A percentile compares a stretch with the other conserved stretches of the same genome.
phyloP scores from a whole-genome alignment of 2,888 invertebrate species.

The Epistrophella euchroma region DNA sequence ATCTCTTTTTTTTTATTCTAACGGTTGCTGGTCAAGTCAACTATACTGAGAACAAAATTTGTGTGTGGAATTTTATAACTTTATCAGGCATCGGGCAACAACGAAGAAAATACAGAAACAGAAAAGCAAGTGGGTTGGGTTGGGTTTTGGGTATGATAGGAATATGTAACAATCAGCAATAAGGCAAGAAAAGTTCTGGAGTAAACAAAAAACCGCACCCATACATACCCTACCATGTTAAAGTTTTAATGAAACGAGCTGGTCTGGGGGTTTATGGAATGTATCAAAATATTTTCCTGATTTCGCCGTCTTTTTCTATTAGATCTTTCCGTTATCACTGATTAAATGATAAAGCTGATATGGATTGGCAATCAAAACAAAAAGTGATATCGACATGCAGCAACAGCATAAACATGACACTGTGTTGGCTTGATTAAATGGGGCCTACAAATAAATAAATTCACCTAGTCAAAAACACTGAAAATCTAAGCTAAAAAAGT shows the following conservation, averaged over 20 bases:
- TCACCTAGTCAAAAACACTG: too few species aligned
- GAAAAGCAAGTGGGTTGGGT: background rate
- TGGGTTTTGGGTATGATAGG: background rate
- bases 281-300: background rate
- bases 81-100: conserved; percentile 17
- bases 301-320: background rate
- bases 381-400: too few species aligned
- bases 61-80: conserved; percentile 32
- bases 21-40: conserved; percentile 7
- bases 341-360: background rate
- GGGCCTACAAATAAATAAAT: too few species aligned
- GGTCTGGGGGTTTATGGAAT: background rate
- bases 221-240: conserved; percentile 17
- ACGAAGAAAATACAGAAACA: conserved; percentile 14
- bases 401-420: background rate
- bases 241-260: background rate
- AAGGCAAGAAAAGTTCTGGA: conserved; percentile 45
- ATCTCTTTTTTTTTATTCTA: background rate
- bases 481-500: background rate
- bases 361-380: background rate
- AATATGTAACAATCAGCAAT: background rate
- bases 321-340: background rate
- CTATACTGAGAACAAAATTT: conserved; percentile 2
- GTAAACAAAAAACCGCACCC: conserved; percentile 77
- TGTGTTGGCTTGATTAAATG: conserved; percentile 3